phyloP scores from a whole-genome alignment of 92 coral and sea anemone species.

The Pocillopora meandrina region DNA sequence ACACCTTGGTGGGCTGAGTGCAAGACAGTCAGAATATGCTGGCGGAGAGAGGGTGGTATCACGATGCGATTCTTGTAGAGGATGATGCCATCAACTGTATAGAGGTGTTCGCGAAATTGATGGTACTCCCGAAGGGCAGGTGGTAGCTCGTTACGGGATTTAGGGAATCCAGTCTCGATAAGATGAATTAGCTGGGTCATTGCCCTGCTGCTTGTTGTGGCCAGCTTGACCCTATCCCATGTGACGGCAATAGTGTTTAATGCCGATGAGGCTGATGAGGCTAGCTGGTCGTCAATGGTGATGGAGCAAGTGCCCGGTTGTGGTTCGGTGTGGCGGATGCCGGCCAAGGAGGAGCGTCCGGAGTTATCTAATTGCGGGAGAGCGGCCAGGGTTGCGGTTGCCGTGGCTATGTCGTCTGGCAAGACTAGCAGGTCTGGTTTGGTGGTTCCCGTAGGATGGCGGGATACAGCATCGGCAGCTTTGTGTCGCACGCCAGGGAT shows the following conservation, averaged over 20 bases:
- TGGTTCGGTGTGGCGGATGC: constrained; percentile 13
- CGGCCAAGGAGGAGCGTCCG: constrained; percentile 14
- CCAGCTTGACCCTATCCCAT: constrained; percentile 38
- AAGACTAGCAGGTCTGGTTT: constrained; percentile 35
- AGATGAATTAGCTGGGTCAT: constrained; percentile 21
- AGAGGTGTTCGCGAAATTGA: constrained; percentile 57
- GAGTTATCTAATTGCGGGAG: neutral
- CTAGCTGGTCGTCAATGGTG: constrained; percentile 20
- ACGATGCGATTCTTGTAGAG: constrained; percentile 53
- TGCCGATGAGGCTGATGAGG: constrained; percentile 28
- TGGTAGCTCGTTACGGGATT: constrained; percentile 50
- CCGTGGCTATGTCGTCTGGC: constrained; percentile 46
- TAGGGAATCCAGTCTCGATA: constrained; percentile 58
- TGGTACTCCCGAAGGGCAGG: constrained; percentile 47
- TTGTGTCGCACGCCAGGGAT: constrained; percentile 58
- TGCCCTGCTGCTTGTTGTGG: constrained; percentile 31
- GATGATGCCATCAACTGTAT: constrained; percentile 59
- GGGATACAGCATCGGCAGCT: constrained; percentile 59
- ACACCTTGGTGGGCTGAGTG: constrained; percentile 72
- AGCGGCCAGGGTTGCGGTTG: constrained; percentile 17
- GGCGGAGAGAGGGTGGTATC: constrained; percentile 56
- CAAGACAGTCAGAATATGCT: constrained; percentile 24
- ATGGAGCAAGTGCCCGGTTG: neutral
- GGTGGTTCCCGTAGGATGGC: constrained; percentile 51
- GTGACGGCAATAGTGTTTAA: constrained; percentile 42